Percentiles rank a stretch among this genome's conserved stretches.
These are phyloP conservation scores for Astropecten irregularis DNA, from an alignment of 53 echinoderm and acorn worm genomes.

Conservation along the genomic window DNA sequence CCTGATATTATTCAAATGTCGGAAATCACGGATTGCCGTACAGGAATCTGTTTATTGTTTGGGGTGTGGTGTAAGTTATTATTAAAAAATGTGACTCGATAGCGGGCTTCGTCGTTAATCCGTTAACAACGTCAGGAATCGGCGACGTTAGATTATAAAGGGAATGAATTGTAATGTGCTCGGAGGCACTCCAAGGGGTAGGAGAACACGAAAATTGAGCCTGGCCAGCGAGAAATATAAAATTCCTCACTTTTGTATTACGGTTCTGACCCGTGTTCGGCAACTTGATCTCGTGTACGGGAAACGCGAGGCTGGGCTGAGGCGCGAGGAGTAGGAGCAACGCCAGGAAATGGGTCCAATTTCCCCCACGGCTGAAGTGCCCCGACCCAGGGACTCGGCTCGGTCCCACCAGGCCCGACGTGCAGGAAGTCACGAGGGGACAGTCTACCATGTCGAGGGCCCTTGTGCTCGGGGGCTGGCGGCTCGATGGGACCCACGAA, in stretches of 20 bases:
- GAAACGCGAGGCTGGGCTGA: constrained; percentile 6
- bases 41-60: constrained; percentile 5
- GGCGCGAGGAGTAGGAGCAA: background rate
- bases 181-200: constrained; percentile 18
- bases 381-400: constrained; percentile 20
- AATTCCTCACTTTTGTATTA: constrained; percentile 38
- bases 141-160: background rate
- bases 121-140: constrained; percentile 27
- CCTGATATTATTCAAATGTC: constrained; percentile 46
- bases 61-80: constrained; percentile 14
- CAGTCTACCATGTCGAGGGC: constrained; percentile 53
- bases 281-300: constrained; percentile 45
- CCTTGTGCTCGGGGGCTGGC: constrained; percentile 47
- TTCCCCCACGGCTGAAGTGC: constrained; percentile 61
- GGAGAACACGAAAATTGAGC: constrained; percentile 22
- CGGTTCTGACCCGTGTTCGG: constrained; percentile 12
- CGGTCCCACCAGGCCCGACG: constrained; percentile 24
- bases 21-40: constrained; percentile 39
- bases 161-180: constrained; percentile 35
- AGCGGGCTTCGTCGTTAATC: constrained; percentile 12
- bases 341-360: constrained; percentile 57
- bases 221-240: constrained; percentile 23
- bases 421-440: constrained; percentile 61
- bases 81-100: constrained; percentile 25
- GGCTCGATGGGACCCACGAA: constrained; percentile 29